Percentiles rank a stretch among this genome's conserved stretches.
Conservation (phyloP, 2,113 vertebrate species). For the Hypanus sabinus region DNA sequence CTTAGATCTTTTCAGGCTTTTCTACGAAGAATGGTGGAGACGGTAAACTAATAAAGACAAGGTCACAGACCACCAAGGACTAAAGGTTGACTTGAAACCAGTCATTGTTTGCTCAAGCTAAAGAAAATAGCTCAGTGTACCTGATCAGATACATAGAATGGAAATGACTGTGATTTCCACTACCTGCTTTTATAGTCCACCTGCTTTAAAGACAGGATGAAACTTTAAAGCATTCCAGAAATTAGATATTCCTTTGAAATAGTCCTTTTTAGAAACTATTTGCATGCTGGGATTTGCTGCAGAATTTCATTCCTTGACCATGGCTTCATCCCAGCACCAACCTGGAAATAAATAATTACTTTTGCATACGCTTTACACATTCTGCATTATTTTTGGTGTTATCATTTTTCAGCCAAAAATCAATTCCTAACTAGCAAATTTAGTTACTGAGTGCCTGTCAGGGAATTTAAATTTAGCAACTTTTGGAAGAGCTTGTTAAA, state of each 20-base stretch:
- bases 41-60: conserved; percentile 56
- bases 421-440: background rate
- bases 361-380: background rate
- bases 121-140: conserved; percentile 56
- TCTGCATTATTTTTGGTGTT: background rate
- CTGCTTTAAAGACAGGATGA: background rate
- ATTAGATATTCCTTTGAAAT: background rate
- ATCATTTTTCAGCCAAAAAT: background rate
- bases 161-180: conserved; percentile 49
- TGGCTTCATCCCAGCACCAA: background rate
- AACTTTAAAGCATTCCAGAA: background rate
- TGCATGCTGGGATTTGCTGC: background rate
- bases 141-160: conserved; percentile 64
- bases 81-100: conserved; percentile 55
- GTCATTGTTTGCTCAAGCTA: conserved; percentile 72
- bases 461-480: too few relatives aligned
- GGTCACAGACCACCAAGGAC: conserved; percentile 63
- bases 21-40: conserved; percentile 52
- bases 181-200: conserved; percentile 49
- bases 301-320: background rate
- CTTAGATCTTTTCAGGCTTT: conserved; percentile 51
- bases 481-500: too few relatives aligned
- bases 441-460: background rate
- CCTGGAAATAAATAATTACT: background rate
- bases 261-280: background rate